Percentiles rank a stretch among this genome's conserved stretches.
Conservation (phyloP, 2,113 vertebrate species). For the Crotophaga sulcirostris region DNA sequence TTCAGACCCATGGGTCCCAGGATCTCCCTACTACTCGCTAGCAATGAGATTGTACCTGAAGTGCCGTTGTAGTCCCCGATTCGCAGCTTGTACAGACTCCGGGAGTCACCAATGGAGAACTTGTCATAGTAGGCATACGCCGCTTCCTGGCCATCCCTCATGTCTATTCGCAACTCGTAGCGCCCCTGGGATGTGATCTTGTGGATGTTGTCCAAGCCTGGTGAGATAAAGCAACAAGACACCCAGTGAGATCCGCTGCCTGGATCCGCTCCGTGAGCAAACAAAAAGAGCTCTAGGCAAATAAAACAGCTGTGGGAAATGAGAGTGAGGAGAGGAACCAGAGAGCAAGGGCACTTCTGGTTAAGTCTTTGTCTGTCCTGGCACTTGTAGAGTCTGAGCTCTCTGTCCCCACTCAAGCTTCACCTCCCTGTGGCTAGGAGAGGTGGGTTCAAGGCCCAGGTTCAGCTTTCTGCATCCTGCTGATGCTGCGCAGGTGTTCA, state of each 20-base stretch:
- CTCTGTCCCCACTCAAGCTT: neutral
- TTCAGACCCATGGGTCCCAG: neutral
- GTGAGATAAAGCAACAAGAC: neutral
- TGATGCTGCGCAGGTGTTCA: neutral
- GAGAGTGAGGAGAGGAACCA: neutral
- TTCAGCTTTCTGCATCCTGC: neutral
- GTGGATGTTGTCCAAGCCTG: conserved; percentile 96
- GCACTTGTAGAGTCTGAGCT: neutral
- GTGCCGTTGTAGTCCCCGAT: conserved; percentile 95
- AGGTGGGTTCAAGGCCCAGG: neutral
- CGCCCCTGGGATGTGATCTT: conserved; percentile 89
- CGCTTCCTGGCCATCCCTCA: conserved; percentile 89
- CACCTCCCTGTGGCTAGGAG: neutral
- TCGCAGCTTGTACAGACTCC: conserved; percentile 91
- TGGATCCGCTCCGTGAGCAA: neutral
- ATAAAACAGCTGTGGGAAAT: neutral
- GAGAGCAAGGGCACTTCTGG: neutral
- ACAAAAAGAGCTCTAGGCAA: neutral
- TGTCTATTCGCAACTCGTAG: conserved; percentile 93
- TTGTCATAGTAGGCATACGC: conserved; percentile 91
- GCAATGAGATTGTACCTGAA: conserved; percentile 77
- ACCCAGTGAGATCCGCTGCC: neutral
- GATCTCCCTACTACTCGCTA: neutral
- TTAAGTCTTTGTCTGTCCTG: neutral
- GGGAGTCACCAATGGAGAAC: conserved; percentile 88